phyloP scores from a whole-genome alignment of 1,140 invertebrate species.

The Meloidogyne floridensis region DNA sequence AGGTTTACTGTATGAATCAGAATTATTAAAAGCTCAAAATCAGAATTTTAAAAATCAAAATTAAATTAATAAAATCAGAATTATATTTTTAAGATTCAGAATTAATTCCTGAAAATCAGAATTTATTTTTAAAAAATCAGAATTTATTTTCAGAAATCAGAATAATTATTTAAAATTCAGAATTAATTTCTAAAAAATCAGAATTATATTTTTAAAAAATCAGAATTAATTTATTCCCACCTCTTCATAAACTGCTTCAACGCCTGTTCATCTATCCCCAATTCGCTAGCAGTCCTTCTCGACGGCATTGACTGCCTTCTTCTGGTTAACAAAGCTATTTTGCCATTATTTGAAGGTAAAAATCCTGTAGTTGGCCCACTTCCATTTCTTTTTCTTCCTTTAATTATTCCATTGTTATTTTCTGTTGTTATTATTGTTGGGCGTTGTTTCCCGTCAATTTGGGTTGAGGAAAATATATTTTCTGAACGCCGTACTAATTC shows the following conservation, averaged over 20 bases:
- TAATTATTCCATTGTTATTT: neutral
- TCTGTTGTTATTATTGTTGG: neutral
- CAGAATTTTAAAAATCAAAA: neutral
- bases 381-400: slow-evolving; percentile 46
- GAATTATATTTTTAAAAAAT: neutral
- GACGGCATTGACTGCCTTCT: neutral
- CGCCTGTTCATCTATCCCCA: slow-evolving; percentile 46
- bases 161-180: neutral
- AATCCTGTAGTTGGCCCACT: slow-evolving; percentile 49
- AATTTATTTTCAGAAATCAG: neutral
- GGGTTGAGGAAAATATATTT: slow-evolving; percentile 18
- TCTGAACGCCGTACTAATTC: slow-evolving; percentile 30
- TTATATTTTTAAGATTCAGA: neutral
- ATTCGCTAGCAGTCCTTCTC: slow-evolving; percentile 20
- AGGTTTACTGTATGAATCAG: too few species aligned
- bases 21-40: too few species aligned
- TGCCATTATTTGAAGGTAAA: slow-evolving; percentile 31
- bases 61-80: slow-evolving; percentile 2
- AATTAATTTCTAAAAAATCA: neutral
- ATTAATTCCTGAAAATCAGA: neutral
- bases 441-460: slow-evolving; percentile 7
- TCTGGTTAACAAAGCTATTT: neutral
- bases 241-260: slow-evolving; percentile 35
- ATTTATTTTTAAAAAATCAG: neutral
- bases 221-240: neutral